Conservation (phyloP, 2,888 invertebrate species). For the Spicauda simplicius region DNA sequence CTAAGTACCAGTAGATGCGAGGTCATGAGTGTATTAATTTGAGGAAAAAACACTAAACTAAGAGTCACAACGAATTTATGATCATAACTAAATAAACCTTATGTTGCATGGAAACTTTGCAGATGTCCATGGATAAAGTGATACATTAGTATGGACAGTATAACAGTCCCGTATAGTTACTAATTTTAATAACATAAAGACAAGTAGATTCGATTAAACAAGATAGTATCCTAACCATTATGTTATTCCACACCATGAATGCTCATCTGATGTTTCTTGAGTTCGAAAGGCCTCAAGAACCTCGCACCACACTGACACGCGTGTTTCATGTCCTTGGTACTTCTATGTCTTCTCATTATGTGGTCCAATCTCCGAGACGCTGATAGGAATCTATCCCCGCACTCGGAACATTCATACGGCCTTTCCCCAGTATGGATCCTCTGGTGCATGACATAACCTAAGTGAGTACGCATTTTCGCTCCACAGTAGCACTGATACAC, state of each 20-base stretch:
- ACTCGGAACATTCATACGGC: conserved; percentile 65
- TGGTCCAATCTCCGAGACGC: conserved; percentile 71
- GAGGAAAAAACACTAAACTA: no score
- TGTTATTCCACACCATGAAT: conserved; percentile 10
- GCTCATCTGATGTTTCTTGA: conserved; percentile 64
- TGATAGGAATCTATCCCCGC: conserved; percentile 69
- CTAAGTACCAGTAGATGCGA: no score
- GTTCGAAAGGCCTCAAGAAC: conserved; percentile 69
- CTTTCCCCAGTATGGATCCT: conserved; percentile 69
- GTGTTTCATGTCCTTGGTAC: conserved; percentile 59
- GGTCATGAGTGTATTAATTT: no score
- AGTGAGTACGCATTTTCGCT: conserved; percentile 59
- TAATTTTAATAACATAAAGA: no score
- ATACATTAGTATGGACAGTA: no score
- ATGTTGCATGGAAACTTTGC: no score
- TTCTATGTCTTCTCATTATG: conserved; percentile 65
- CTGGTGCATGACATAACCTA: conserved; percentile 66
- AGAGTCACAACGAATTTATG: no score
- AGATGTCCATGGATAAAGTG: no score
- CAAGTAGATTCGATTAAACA: neutral
- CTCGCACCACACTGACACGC: conserved; percentile 66
- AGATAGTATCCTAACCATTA: conserved; percentile 1
- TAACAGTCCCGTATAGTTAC: no score
- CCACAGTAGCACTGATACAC: conserved; percentile 65
- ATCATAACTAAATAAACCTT: no score